Evolutionary conservation across 2,888 invertebrate genomes (phyloP).

Genomic region (Panopea generosa): DNA sequence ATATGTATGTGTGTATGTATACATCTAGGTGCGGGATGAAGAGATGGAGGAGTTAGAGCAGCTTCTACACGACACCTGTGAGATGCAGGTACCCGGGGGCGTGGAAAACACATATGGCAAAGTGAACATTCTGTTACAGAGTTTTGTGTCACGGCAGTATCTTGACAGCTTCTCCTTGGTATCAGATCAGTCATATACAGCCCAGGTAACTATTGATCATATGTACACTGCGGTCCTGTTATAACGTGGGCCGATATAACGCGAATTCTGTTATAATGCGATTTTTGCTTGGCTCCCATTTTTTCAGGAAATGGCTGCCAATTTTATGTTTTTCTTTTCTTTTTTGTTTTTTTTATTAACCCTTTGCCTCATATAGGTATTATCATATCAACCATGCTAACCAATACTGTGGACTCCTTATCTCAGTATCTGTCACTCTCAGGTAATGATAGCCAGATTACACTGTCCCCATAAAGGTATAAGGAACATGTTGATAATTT

Average conservation of each 20-base stretch:
- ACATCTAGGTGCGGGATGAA: constrained; percentile 93
- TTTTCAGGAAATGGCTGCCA: not conserved
- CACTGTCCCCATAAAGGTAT: too few species aligned
- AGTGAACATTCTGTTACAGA: constrained; percentile 94
- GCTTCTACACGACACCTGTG: constrained; percentile 90
- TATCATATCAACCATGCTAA: too few species aligned
- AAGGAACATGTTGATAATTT: not conserved
- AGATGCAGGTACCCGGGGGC: constrained; percentile 92
- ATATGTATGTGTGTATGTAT: too few species aligned
- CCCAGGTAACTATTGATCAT: constrained; percentile 88
- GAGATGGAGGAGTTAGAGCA: constrained; percentile 96
- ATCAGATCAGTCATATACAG: constrained; percentile 95
- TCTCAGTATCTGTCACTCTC: too few species aligned
- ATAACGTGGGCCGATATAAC: too few species aligned
- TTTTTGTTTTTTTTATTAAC: too few species aligned
- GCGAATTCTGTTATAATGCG: too few species aligned
- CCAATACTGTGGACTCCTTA: too few species aligned
- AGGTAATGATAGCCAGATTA: too few species aligned
- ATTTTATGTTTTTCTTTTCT: not conserved
- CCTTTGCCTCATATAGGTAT: too few species aligned
- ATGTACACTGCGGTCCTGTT: too few species aligned
- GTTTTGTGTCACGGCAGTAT: constrained; percentile 92
- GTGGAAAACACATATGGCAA: constrained; percentile 93
- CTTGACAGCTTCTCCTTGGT: constrained; percentile 94
- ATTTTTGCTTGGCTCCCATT: too few species aligned